These are phyloP conservation scores for Holcopasites calliopsidis DNA, from an alignment of 1,140 invertebrate species.

Conservation along the genomic window DNA sequence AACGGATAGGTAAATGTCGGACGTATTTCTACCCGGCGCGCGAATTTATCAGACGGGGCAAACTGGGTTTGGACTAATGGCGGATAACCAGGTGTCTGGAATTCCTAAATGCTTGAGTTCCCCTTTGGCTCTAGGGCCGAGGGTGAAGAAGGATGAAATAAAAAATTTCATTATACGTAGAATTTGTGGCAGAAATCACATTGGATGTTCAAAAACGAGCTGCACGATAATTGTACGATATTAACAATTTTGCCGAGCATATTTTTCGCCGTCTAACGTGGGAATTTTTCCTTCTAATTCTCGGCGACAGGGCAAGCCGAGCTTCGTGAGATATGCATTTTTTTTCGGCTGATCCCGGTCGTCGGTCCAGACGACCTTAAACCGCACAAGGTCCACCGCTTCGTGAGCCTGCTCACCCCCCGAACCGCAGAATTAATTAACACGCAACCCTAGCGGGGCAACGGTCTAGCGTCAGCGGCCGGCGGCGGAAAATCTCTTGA, in stretches of 20 bases:
- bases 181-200: too few relatives aligned
- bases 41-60: not conserved
- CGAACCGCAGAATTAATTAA: conserved; percentile 63
- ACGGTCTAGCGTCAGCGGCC: conserved; percentile 29
- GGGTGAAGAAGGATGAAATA: too few relatives aligned
- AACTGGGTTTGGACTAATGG: not conserved
- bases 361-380: conserved; percentile 35
- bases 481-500: conserved; percentile 22
- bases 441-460: conserved; percentile 41
- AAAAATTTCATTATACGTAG: too few relatives aligned
- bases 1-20: conserved; percentile 16
- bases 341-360: conserved; percentile 8
- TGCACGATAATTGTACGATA: not conserved
- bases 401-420: conserved; percentile 26
- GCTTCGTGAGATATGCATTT: conserved; percentile 24
- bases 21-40: not conserved
- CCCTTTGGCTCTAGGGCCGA: not conserved
- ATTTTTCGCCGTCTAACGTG: not conserved
- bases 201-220: not conserved
- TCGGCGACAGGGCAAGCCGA: not conserved
- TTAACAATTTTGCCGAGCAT: not conserved
- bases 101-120: not conserved
- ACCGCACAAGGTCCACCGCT: conserved; percentile 26
- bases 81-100: not conserved
- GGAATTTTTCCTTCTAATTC: conserved; percentile 14